Evolutionary conservation across 2,113 vertebrate species (phyloP).

Genomic region (Scalopus aquaticus): DNA sequence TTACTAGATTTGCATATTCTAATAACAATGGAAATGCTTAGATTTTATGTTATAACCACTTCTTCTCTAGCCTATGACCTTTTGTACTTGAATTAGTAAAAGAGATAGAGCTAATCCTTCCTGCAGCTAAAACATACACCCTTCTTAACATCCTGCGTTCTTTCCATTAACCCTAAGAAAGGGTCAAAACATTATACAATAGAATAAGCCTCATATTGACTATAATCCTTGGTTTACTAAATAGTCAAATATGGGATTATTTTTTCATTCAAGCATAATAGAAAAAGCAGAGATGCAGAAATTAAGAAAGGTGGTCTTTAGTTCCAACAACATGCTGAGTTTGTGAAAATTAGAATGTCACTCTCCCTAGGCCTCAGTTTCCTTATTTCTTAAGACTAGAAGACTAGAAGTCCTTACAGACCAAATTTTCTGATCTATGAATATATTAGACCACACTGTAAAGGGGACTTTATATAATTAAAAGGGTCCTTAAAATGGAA

Average conservation of each 20-base stretch:
- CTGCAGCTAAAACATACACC: slow-evolving; percentile 46
- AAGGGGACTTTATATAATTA: not conserved
- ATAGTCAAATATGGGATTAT: not conserved
- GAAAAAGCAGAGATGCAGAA: not conserved
- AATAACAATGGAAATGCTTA: slow-evolving; percentile 44
- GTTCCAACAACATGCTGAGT: not conserved
- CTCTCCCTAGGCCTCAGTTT: not conserved
- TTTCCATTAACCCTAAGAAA: slow-evolving; percentile 62
- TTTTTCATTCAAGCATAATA: slow-evolving; percentile 19
- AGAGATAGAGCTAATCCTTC: slow-evolving; percentile 43
- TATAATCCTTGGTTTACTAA: slow-evolving; percentile 16
- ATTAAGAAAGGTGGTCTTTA: not conserved
- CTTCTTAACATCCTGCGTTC: slow-evolving; percentile 10
- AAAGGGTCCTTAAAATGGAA: not conserved
- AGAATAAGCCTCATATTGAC: not conserved
- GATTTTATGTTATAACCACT: slow-evolving; percentile 44
- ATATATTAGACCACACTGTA: not conserved
- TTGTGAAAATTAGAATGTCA: not conserved
- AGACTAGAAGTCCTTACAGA: not conserved
- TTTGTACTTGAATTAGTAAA: slow-evolving; percentile 64
- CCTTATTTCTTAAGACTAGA: not conserved
- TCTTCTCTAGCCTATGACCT: slow-evolving; percentile 53
- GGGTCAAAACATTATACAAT: not conserved
- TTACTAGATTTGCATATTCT: slow-evolving; percentile 64
- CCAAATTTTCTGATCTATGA: not conserved